These are phyloP conservation scores for Physeter macrocephalus DNA, from an alignment of 2,113 vertebrate species.

Conservation along the genomic window DNA sequence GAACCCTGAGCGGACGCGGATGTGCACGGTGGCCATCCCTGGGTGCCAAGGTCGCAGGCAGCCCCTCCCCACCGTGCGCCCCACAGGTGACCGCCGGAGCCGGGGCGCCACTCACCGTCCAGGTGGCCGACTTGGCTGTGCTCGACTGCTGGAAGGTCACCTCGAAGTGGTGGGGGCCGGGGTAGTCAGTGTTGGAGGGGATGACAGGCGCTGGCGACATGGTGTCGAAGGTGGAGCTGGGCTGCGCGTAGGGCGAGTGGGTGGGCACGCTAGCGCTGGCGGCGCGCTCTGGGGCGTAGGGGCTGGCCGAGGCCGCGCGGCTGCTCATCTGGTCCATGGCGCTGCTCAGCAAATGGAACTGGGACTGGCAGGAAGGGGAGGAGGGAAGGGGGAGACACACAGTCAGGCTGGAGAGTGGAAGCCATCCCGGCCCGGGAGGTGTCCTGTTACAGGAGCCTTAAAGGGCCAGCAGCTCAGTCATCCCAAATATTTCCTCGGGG, in stretches of 20 bases:
- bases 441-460: conserved; percentile 89
- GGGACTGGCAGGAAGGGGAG: conserved; percentile 88
- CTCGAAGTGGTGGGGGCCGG: conserved; percentile 94
- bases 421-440: conserved; percentile 78
- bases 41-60: fast-evolving
- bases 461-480: conserved; percentile 78
- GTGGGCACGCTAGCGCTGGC: conserved; percentile 94
- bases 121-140: conserved; percentile 98
- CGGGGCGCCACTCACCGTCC: conserved; percentile 91
- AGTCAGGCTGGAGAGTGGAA: conserved; percentile 83
- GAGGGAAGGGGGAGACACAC: conserved; percentile 76
- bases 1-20: fast-evolving
- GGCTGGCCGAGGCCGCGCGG: conserved; percentile 92
- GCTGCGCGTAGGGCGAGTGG: conserved; percentile 97
- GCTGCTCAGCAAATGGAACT: conserved; percentile 98
- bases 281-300: conserved; percentile 95
- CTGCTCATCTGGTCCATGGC: conserved; percentile 97
- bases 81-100: fast-evolving
- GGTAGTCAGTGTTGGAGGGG: conserved; percentile 99
- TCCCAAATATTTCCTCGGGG: conserved; percentile 64
- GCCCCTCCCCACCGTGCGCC: not conserved
- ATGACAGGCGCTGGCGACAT: conserved; percentile 97
- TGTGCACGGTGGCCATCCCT: not conserved
- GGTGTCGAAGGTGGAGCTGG: conserved; percentile 98
- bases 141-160: conserved; percentile 99